Conservation (phyloP, 2,888 invertebrate genomes). For the Cephus spinipes region DNA sequence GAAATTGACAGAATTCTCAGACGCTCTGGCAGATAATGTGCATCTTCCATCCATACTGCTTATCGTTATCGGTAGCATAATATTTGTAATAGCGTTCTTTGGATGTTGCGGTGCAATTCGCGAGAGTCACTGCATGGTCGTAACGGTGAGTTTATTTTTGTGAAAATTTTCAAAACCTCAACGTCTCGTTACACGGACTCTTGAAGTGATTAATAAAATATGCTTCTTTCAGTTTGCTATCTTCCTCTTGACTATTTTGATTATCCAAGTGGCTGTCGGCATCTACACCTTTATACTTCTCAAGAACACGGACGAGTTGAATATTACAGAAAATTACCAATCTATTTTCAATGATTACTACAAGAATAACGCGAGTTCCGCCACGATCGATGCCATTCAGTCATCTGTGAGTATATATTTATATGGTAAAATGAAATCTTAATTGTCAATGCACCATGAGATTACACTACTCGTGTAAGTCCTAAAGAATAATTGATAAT, state of each 20-base stretch:
- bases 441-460: too few relatives aligned
- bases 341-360: conserved; percentile 67
- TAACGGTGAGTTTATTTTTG: conserved; percentile 52
- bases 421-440: neutral
- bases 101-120: conserved; percentile 63
- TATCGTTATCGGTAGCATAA: conserved; percentile 77
- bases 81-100: conserved; percentile 67
- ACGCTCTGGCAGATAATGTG: conserved; percentile 67
- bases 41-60: conserved; percentile 74
- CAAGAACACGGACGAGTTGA: conserved; percentile 67
- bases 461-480: too few relatives aligned
- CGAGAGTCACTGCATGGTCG: conserved; percentile 61
- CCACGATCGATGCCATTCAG: conserved; percentile 75
- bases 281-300: conserved; percentile 76
- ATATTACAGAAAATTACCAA: conserved; percentile 16
- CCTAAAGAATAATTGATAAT: too few relatives aligned
- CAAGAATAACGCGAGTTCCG: conserved; percentile 65
- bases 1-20: conserved; percentile 57
- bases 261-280: conserved; percentile 79
- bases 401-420: conserved; percentile 66
- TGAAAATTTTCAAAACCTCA: neutral
- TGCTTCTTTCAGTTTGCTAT: conserved; percentile 76
- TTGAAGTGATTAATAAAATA: neutral
- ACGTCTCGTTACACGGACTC: neutral
- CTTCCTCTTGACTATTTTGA: conserved; percentile 77